Evolutionary conservation across 2,797 vertebrate genomes (phyloP).

Genomic region (Cheirogaleus major): DNA sequence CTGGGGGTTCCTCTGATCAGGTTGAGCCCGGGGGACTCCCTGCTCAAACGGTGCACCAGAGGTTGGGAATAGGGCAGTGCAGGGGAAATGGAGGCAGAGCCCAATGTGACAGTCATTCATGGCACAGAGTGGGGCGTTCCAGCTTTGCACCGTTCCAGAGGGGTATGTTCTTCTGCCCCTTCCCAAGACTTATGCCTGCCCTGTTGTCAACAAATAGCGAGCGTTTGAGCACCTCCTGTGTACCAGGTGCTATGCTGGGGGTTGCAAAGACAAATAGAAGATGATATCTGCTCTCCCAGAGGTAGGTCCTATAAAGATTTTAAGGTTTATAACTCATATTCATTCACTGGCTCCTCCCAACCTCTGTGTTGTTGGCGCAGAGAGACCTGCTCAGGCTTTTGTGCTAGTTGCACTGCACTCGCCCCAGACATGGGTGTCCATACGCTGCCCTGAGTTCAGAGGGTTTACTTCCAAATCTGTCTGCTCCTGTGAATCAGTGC

Average conservation of each 20-base stretch:
- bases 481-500: neutral
- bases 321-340: neutral
- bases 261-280: neutral
- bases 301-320: neutral
- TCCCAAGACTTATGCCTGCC: neutral
- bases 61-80: neutral
- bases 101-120: fast-evolving
- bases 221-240: neutral
- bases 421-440: no score
- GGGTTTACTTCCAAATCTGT: neutral
- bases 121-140: neutral
- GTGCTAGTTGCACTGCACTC: fast-evolving
- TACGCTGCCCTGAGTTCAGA: neutral
- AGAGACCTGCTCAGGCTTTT: neutral
- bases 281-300: neutral
- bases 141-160: neutral
- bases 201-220: neutral
- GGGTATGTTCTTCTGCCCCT: neutral
- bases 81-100: neutral
- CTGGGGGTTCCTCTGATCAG: neutral
- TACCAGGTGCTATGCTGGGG: fast-evolving
- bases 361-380: neutral
- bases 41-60: neutral
- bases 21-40: neutral
- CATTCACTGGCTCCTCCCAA: neutral